A percentile compares a stretch with the other conserved stretches of the same genome.
Evolutionary conservation across 2,888 invertebrate species (phyloP).

Genomic region (Neoaliturus tenellus): DNA sequence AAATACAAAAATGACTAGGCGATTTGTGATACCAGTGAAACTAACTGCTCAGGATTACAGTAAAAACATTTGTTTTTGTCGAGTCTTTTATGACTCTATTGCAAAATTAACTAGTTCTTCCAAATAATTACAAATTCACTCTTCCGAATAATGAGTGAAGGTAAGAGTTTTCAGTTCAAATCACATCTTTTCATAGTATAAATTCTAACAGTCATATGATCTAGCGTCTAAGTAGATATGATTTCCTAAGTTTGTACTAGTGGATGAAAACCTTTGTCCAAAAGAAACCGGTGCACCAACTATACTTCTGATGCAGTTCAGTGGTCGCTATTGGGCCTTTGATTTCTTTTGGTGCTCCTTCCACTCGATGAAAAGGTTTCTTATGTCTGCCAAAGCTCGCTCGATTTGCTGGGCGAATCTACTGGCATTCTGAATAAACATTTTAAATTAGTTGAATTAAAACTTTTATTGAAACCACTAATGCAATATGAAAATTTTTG

Average conservation of each 20-base stretch:
- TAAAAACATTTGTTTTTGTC: too few species aligned
- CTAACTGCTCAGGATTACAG: too few species aligned
- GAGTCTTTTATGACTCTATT: too few species aligned
- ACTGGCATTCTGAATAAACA: slow-evolving; percentile 82
- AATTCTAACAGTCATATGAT: background rate
- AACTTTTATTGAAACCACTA: too few species aligned
- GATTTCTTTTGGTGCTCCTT: slow-evolving; percentile 57
- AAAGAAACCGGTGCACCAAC: background rate
- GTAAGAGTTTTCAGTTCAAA: background rate
- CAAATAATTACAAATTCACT: background rate
- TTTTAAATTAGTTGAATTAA: too few species aligned
- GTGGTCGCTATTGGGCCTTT: slow-evolving; percentile 24
- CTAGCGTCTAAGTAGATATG: slow-evolving; percentile 25
- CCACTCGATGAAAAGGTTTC: slow-evolving; percentile 75
- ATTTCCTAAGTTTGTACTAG: slow-evolving; percentile 33
- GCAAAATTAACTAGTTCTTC: too few species aligned
- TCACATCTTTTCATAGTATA: background rate
- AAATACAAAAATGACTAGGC: too few species aligned
- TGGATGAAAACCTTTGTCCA: slow-evolving; percentile 20
- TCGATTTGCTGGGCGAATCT: slow-evolving; percentile 86
- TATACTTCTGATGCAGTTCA: background rate
- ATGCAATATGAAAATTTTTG: too few species aligned
- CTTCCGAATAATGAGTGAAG: background rate
- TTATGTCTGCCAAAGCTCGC: slow-evolving; percentile 83
- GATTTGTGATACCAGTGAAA: too few species aligned